Evolutionary conservation across 2,888 invertebrate species (phyloP).

Genomic region (Andrena chrysosceles): DNA sequence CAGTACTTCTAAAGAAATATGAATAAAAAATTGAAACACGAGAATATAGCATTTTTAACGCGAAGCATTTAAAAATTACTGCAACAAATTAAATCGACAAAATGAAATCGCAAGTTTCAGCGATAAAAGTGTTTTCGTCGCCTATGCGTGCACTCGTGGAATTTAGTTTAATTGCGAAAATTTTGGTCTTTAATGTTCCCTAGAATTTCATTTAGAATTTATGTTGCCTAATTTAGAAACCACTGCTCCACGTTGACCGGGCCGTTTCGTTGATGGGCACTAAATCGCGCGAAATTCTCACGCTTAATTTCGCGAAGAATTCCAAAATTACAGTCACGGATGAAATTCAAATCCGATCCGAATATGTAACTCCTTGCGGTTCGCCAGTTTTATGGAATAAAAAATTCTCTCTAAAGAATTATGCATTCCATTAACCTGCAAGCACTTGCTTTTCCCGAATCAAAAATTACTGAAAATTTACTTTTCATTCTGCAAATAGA

Average conservation of each 20-base stretch:
- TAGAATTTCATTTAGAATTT: background rate
- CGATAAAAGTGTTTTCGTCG: too few relatives aligned
- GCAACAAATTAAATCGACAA: too few relatives aligned
- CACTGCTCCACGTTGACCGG: background rate
- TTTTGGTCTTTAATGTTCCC: background rate
- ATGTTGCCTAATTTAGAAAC: conserved; percentile 5
- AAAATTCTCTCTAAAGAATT: background rate
- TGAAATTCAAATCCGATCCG: background rate
- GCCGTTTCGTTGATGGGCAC: conserved; percentile 2
- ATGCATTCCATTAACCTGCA: background rate
- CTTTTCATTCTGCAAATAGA: too few relatives aligned
- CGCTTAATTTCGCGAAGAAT: background rate
- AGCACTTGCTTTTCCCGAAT: background rate
- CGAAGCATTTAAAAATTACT: too few relatives aligned
- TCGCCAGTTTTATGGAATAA: background rate
- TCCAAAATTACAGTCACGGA: background rate
- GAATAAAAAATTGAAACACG: too few relatives aligned
- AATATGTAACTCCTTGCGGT: background rate
- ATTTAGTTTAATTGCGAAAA: background rate
- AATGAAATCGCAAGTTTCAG: too few relatives aligned
- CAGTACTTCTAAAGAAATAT: too few relatives aligned
- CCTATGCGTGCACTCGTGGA: too few relatives aligned
- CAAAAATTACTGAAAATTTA: too few relatives aligned
- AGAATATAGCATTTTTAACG: too few relatives aligned
- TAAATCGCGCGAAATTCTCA: background rate